phyloP scores from a whole-genome alignment of 2,797 vertebrate species.

The Cyprinella venusta region DNA sequence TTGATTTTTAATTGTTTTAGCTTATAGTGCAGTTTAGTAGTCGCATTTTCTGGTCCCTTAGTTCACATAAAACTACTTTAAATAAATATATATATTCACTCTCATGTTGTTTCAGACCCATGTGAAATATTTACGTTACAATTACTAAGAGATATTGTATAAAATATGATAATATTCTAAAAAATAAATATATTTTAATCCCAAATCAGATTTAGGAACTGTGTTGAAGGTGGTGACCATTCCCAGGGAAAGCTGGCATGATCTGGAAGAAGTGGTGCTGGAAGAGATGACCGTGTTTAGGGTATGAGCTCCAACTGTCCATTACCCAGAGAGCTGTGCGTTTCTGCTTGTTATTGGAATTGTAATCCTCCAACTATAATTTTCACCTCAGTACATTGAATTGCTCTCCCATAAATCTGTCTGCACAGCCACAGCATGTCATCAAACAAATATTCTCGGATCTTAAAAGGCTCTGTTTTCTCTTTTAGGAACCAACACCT shows the following conservation, averaged over 20 bases:
- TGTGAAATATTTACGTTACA: background rate
- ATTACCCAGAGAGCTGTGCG: conserved; percentile 18
- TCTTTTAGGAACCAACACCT: conserved; percentile 85
- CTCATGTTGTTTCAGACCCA: background rate
- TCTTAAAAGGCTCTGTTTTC: conserved; percentile 53
- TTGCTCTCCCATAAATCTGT: conserved; percentile 40
- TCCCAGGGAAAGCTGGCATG: conserved; percentile 96
- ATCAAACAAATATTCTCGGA: conserved; percentile 30
- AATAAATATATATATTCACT: background rate
- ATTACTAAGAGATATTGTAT: background rate
- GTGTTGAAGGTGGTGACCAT: conserved; percentile 97
- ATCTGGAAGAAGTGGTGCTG: conserved; percentile 96
- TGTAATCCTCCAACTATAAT: conserved; percentile 34
- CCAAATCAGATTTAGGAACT: conserved; percentile 87
- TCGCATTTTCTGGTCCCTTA: background rate
- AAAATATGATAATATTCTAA: background rate
- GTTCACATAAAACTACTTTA: background rate
- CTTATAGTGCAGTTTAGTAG: background rate
- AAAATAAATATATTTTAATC: background rate
- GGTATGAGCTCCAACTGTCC: conserved; percentile 72
- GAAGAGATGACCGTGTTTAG: conserved; percentile 98
- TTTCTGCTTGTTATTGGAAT: conserved; percentile 33
- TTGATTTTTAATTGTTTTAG: background rate
- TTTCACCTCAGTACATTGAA: conserved; percentile 42
- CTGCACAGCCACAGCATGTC: conserved; percentile 8